Evolutionary conservation across 2,113 vertebrate genomes (phyloP).

Genomic region (Drymodes brunneopygia): DNA sequence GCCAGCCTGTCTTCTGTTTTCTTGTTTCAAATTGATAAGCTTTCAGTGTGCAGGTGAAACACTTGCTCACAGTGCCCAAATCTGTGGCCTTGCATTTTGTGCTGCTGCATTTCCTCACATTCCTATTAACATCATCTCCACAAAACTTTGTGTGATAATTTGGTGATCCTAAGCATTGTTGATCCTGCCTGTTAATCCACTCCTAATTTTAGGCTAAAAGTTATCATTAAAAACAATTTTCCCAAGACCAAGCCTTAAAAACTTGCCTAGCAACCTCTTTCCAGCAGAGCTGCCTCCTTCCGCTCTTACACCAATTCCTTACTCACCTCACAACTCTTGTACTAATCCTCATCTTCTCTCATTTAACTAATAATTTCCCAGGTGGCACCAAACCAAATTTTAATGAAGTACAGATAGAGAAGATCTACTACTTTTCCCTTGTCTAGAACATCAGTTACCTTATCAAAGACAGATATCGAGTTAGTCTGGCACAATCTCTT

Average conservation of each 20-base stretch:
- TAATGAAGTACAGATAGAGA: constrained; percentile 51
- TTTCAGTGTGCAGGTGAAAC: neutral
- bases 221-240: neutral
- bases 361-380: constrained; percentile 63
- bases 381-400: constrained; percentile 25
- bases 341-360: constrained; percentile 19
- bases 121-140: neutral
- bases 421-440: constrained; percentile 54
- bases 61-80: neutral
- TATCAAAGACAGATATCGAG: constrained; percentile 62
- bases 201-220: neutral
- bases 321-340: neutral
- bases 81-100: neutral
- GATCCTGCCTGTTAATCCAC: neutral
- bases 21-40: neutral
- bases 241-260: neutral
- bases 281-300: neutral
- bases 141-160: neutral
- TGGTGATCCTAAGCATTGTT: neutral
- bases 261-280: neutral
- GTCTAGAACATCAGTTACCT: constrained; percentile 62
- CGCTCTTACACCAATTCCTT: neutral
- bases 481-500: constrained; percentile 56
- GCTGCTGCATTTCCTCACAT: neutral
- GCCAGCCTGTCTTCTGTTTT: neutral